A percentile compares a stretch with the other conserved stretches of the same genome.
Evolutionary conservation across 2,888 invertebrate species (phyloP).

Genomic region (Nasonovia ribisnigri): DNA sequence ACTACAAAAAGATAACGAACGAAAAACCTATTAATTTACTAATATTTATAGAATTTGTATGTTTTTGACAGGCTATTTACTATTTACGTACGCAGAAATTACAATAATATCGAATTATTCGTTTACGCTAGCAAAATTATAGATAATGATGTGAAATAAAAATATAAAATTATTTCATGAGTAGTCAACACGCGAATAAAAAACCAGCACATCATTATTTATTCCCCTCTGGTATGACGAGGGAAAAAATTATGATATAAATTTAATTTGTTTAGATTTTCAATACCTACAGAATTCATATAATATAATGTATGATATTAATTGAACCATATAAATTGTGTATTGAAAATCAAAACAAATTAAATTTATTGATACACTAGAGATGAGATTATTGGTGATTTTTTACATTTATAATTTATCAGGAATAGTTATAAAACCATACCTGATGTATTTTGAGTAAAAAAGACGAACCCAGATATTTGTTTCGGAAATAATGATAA

Average conservation of each 20-base stretch:
- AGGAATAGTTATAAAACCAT: neutral
- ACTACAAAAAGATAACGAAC: neutral
- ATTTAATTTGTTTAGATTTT: neutral
- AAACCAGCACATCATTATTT: slow-evolving; percentile 2
- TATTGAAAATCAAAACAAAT: neutral
- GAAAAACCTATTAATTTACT: neutral
- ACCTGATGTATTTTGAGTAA: neutral
- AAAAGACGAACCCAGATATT: neutral
- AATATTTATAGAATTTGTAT: neutral
- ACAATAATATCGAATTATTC: neutral
- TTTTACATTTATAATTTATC: neutral
- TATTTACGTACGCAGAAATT: slow-evolving; percentile 3
- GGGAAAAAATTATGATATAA: neutral
- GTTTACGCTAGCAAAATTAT: neutral
- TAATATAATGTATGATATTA: neutral
- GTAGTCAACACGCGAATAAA: neutral
- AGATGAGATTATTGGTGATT: neutral
- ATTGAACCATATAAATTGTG: neutral
- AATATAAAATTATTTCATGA: slow-evolving; percentile 14
- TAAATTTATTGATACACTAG: neutral
- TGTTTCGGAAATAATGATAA: neutral
- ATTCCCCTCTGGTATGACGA: neutral
- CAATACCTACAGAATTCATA: neutral
- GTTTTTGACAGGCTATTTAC: neutral
- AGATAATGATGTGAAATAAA: slow-evolving; percentile 12